These are phyloP conservation scores for Drosophila elegans DNA, from an alignment of 1,140 invertebrate genomes.

Conservation along the genomic window DNA sequence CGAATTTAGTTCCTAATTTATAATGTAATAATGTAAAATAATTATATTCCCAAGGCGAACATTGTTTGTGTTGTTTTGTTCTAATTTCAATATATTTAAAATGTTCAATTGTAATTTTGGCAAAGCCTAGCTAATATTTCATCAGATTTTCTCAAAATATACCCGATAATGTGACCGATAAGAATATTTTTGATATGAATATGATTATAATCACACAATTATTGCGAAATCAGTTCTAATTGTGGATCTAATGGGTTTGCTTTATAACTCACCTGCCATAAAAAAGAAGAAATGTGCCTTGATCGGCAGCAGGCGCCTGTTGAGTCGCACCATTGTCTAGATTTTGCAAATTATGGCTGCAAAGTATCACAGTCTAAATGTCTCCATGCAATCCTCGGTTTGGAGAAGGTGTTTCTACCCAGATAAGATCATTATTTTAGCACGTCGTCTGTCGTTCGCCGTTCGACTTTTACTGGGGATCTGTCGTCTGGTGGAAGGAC, in stretches of 20 bases:
- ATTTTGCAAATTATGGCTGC: constrained; percentile 2
- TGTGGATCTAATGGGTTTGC: not conserved
- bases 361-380: constrained; percentile 61
- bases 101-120: not conserved
- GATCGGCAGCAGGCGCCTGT: constrained; percentile 89
- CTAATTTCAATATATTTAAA: too few species aligned
- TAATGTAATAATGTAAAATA: too few species aligned
- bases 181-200: constrained; percentile 9
- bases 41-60: too few species aligned
- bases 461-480: constrained; percentile 16
- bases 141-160: not conserved
- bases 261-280: constrained; percentile 89
- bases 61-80: too few species aligned
- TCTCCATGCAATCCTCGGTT: constrained; percentile 36
- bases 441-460: constrained; percentile 10
- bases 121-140: not conserved
- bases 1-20: too few species aligned
- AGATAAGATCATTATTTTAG: constrained; percentile 53
- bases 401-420: constrained; percentile 16
- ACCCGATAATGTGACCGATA: constrained; percentile 15
- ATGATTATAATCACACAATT: not conserved
- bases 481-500: constrained; percentile 7
- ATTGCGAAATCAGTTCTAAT: not conserved
- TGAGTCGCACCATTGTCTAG: constrained; percentile 87
- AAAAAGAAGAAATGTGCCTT: constrained; percentile 93